Evolutionary conservation across 2,797 vertebrate genomes (phyloP).

Genomic region (Acanthornis magna): DNA sequence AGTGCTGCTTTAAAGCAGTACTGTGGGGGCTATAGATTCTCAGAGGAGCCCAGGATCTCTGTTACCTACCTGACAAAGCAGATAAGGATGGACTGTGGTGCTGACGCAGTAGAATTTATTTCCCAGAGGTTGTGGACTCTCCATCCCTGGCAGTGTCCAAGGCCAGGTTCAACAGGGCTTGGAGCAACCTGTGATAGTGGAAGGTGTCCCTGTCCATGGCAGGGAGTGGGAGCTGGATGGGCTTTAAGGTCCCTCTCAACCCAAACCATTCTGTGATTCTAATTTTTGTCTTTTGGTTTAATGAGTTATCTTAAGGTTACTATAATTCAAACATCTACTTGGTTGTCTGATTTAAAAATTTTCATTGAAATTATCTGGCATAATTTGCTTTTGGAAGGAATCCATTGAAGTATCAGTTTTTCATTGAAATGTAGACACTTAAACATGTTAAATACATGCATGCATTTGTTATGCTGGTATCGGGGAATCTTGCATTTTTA

Average conservation of each 20-base stretch:
- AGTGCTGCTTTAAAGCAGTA: background rate
- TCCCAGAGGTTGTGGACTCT: background rate
- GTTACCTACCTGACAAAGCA: background rate
- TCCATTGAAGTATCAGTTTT: background rate
- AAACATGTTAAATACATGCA: background rate
- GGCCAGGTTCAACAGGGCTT: rapidly evolving
- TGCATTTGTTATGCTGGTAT: background rate
- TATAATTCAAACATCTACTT: background rate
- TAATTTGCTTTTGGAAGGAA: background rate
- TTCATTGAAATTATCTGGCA: background rate
- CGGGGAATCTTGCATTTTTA: background rate
- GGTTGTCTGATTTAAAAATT: background rate
- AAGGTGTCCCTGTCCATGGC: background rate
- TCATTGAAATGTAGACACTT: background rate
- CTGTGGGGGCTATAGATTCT: background rate
- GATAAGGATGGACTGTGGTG: background rate
- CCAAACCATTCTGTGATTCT: background rate
- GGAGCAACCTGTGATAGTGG: background rate
- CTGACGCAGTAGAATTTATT: background rate
- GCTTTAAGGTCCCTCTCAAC: background rate
- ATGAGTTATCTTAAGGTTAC: background rate
- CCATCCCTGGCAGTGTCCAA: background rate
- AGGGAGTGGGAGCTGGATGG: background rate
- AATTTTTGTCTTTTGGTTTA: background rate
- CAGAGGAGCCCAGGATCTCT: background rate